Percentiles rank a stretch among this genome's conserved stretches.
phyloP scores from a whole-genome alignment of 2,888 invertebrate genomes.

The Argyresthia albistria region DNA sequence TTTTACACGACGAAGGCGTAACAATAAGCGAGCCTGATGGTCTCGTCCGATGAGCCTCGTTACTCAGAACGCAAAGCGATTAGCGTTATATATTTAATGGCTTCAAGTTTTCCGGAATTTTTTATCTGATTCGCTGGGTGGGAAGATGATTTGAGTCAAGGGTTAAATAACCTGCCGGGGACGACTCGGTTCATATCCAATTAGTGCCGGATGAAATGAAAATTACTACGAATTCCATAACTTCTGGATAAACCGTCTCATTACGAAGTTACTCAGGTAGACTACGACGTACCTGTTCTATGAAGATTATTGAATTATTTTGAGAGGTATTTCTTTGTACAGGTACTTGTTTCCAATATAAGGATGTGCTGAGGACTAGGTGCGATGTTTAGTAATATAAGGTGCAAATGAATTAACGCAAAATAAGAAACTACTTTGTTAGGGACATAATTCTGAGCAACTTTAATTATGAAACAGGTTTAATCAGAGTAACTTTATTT shows the following conservation, averaged over 20 bases:
- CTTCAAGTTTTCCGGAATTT: not conserved
- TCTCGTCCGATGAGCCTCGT: slow-evolving; percentile 34
- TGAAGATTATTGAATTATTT: too few relatives aligned
- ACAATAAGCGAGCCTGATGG: slow-evolving; percentile 49
- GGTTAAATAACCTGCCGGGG: not conserved
- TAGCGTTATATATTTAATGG: slow-evolving; percentile 29
- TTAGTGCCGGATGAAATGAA: not conserved
- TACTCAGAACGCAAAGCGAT: slow-evolving; percentile 43
- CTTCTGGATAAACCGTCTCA: not conserved
- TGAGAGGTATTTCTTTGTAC: too few relatives aligned
- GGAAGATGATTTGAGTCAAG: not conserved
- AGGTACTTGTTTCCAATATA: too few relatives aligned
- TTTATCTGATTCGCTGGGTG: not conserved
- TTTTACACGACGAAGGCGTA: slow-evolving; percentile 33
- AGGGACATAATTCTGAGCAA: too few relatives aligned
- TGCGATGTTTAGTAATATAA: too few relatives aligned
- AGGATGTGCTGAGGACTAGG: too few relatives aligned
- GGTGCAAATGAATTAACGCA: too few relatives aligned
- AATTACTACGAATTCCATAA: not conserved
- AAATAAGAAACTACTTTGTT: too few relatives aligned
- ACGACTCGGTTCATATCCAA: not conserved
- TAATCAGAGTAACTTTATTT: too few relatives aligned
- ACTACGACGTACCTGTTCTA: too few relatives aligned
- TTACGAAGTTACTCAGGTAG: not conserved
- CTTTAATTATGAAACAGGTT: too few relatives aligned